These are phyloP conservation scores for Malurus splendens DNA, from an alignment of 2,797 vertebrate species.

Conservation along the genomic window DNA sequence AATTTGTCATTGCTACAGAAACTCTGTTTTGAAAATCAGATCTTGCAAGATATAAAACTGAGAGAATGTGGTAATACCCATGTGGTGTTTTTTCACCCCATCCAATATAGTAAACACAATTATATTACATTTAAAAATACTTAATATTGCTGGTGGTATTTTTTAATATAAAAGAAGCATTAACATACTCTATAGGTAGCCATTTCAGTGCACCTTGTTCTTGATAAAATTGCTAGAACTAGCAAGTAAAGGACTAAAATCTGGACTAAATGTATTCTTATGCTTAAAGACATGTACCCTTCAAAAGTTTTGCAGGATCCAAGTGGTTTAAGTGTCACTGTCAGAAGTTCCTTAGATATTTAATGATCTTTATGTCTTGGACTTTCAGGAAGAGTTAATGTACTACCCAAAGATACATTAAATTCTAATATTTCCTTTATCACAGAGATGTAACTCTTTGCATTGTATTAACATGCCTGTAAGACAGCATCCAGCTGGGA, in stretches of 20 bases:
- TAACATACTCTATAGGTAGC: background rate
- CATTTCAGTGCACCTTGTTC: background rate
- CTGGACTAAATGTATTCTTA: background rate
- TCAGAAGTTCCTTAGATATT: background rate
- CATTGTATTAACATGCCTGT: slow-evolving; percentile 7
- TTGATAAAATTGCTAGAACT: background rate
- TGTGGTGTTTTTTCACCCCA: background rate
- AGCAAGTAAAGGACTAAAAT: background rate
- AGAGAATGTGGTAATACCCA: background rate
- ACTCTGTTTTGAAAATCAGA: background rate
- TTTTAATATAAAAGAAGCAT: background rate
- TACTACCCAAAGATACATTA: background rate
- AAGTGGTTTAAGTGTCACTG: background rate
- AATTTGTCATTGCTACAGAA: background rate
- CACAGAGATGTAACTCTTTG: background rate
- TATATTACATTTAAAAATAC: background rate
- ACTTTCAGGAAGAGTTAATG: background rate
- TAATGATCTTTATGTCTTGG: background rate
- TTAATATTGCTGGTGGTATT: background rate
- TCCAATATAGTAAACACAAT: background rate
- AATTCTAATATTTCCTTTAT: background rate
- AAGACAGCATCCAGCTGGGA: slow-evolving; percentile 34
- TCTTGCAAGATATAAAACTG: background rate
- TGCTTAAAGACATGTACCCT: background rate
- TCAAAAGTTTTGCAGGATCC: background rate